Evolutionary conservation across 2,113 vertebrate species (phyloP).

Genomic region (Spermophilus dauricus): DNA sequence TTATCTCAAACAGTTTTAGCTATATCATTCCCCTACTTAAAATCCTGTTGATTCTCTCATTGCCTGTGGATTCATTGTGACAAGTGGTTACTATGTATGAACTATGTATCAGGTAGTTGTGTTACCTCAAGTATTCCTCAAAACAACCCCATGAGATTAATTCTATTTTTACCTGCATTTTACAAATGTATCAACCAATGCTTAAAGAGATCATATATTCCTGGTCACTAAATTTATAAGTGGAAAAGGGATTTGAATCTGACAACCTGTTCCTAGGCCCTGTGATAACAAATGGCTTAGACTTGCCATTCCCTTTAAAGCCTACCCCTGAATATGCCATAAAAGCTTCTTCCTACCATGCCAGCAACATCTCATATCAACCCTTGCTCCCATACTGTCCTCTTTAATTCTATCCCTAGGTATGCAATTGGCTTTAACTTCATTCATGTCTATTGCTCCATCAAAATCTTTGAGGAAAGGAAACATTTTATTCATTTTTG

Average conservation of each 20-base stretch:
- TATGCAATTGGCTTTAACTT: not conserved
- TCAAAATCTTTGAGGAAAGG: not conserved
- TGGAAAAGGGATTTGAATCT: not conserved
- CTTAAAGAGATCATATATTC: not conserved
- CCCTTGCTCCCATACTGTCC: not conserved
- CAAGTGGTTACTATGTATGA: not conserved
- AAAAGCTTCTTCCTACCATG: not conserved
- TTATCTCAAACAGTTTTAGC: not conserved
- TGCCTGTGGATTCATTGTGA: not conserved
- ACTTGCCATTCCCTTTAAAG: not conserved
- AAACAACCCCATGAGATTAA: not conserved
- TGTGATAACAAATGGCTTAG: not conserved
- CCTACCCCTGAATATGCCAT: not conserved
- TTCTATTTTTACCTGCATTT: not conserved
- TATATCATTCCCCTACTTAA: not conserved
- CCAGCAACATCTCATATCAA: not conserved
- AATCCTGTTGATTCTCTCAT: not conserved
- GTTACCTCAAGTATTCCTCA: constrained; percentile 14
- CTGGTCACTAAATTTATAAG: not conserved
- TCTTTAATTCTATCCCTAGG: not conserved
- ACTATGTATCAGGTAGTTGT: not conserved
- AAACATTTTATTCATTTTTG: not conserved
- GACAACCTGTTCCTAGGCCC: not conserved
- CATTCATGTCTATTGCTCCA: not conserved
- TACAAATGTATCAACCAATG: not conserved